These are phyloP conservation scores for Lottia scabra DNA, from an alignment of 2,888 invertebrate species.

Conservation along the genomic window DNA sequence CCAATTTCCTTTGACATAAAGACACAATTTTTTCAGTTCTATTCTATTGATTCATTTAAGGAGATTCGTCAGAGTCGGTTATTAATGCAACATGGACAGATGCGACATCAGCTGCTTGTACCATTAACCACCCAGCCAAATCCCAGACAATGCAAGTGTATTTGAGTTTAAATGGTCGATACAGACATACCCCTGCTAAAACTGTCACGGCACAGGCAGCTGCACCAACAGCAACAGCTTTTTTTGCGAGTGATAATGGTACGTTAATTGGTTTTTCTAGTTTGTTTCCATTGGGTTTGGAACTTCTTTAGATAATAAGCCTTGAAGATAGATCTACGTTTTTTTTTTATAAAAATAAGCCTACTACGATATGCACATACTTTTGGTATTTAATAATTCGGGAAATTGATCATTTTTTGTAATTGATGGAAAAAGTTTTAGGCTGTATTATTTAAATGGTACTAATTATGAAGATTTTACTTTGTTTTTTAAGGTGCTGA, in stretches of 20 bases:
- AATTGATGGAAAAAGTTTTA: too few species aligned
- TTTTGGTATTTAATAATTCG: too few species aligned
- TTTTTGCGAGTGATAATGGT: too few species aligned
- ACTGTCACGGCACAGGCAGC: conserved; percentile 18
- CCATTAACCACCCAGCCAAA: conserved; percentile 13
- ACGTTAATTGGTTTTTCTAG: neutral
- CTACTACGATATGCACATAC: too few species aligned
- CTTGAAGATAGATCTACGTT: too few species aligned
- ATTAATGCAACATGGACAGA: conserved; percentile 9
- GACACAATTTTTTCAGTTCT: too few species aligned
- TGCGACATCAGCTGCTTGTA: conserved; percentile 16
- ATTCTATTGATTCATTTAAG: neutral
- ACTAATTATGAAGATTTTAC: too few species aligned
- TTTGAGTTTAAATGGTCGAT: conserved; percentile 20
- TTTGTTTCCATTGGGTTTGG: neutral
- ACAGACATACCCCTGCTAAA: conserved; percentile 13
- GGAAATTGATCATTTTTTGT: too few species aligned
- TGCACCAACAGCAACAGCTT: conserved; percentile 16
- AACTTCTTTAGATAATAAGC: too few species aligned
- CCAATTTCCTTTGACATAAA: too few species aligned
- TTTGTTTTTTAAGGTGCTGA: conserved; percentile 7
- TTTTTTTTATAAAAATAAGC: too few species aligned
- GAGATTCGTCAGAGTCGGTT: neutral
- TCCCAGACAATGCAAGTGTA: conserved; percentile 9
- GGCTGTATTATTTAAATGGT: too few species aligned